phyloP scores from a whole-genome alignment of 2,797 vertebrate genomes.

The Lacerta viridis region DNA sequence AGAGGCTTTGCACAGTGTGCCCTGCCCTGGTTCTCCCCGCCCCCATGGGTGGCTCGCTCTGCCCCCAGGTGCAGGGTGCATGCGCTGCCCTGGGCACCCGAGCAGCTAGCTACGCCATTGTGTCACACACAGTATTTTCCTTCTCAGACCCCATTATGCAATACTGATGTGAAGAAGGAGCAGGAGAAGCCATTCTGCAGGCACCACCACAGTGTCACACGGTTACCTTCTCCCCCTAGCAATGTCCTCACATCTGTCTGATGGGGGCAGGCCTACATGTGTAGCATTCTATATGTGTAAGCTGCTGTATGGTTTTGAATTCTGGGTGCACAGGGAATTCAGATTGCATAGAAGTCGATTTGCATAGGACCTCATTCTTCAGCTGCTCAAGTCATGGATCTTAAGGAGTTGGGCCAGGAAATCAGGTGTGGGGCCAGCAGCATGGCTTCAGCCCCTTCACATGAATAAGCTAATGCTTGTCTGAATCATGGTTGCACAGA shows the following conservation, averaged over 20 bases:
- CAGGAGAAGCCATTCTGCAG: too few relatives aligned
- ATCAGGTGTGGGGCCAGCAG: background rate
- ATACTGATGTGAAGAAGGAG: background rate
- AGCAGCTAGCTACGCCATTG: too few relatives aligned
- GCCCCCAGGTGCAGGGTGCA: fast-evolving
- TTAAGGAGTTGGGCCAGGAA: too few relatives aligned
- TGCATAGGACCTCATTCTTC: background rate
- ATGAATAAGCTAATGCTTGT: background rate
- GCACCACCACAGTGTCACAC: background rate
- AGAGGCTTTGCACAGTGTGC: too few relatives aligned
- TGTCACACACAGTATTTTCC: background rate
- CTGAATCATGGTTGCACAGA: background rate
- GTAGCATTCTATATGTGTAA: background rate
- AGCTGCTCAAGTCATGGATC: too few relatives aligned
- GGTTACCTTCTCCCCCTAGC: too few relatives aligned
- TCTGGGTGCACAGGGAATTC: background rate
- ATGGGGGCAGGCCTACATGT: background rate
- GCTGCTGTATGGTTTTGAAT: background rate
- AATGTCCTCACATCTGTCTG: background rate
- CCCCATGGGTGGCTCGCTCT: too few relatives aligned
- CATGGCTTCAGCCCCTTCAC: background rate
- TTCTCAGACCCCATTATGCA: background rate
- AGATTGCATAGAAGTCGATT: background rate
- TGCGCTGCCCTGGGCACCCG: fast-evolving
- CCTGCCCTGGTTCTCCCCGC: too few relatives aligned